Percentiles rank a stretch among this genome's conserved stretches.
Conservation (phyloP, 2,888 invertebrate species). For the Drosophila nigritarsus region DNA sequence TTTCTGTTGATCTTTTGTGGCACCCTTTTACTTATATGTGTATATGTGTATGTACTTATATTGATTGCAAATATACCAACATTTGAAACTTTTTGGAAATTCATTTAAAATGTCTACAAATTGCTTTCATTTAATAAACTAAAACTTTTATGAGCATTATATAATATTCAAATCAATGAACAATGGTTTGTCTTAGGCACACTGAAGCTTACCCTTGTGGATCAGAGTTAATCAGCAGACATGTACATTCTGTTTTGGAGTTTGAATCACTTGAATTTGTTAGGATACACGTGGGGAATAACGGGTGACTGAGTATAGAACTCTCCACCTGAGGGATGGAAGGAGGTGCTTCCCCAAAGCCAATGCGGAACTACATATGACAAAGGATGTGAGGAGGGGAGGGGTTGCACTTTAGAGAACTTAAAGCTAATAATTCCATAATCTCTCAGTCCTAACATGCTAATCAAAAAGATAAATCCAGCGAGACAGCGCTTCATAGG, state of each 20-base stretch:
- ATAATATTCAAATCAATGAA: neutral
- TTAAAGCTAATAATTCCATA: neutral
- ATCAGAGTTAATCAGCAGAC: neutral
- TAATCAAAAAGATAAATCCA: neutral
- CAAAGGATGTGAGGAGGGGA: neutral
- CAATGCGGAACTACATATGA: neutral
- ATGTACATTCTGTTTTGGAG: neutral
- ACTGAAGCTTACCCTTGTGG: neutral
- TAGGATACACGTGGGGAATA: neutral
- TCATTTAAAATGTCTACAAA: constrained; percentile 16
- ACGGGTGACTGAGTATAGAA: neutral
- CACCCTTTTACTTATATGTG: neutral
- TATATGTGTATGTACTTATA: neutral
- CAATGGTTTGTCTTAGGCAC: neutral
- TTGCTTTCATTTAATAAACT: neutral
- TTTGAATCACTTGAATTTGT: neutral
- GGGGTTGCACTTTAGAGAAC: neutral
- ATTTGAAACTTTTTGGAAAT: constrained; percentile 10
- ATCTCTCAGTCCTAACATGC: neutral
- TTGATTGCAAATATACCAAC: constrained; percentile 15
- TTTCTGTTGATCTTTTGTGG: constrained; percentile 23
- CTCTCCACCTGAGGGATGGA: neutral
- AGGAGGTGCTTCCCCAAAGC: neutral
- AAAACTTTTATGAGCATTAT: neutral
- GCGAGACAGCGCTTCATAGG: neutral